Percentiles rank a stretch among this genome's conserved stretches.
Conservation (phyloP, 2,888 invertebrate species). For the Globia sparganii region DNA sequence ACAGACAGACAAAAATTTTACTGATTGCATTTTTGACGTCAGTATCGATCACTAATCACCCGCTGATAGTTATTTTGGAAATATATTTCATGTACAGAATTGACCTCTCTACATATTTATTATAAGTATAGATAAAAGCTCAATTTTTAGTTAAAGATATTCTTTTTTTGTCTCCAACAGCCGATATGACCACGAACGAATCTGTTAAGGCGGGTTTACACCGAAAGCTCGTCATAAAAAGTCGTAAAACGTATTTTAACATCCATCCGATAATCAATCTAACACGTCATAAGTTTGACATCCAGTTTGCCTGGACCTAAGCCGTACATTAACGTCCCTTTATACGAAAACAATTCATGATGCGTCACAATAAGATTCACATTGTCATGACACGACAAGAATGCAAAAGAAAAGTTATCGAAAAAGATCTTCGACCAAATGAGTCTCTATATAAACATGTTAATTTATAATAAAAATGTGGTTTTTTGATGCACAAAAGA, state of each 20-base stretch:
- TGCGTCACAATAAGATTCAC: conserved; percentile 62
- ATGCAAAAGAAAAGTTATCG: conserved; percentile 80
- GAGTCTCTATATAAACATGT: conserved; percentile 89
- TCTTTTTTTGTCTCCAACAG: conserved; percentile 57
- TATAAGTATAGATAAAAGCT: too few relatives aligned
- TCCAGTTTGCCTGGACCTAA: conserved; percentile 86
- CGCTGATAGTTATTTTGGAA: too few relatives aligned
- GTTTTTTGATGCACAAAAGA: conserved; percentile 79
- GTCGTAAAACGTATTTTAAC: conserved; percentile 90
- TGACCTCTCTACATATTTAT: too few relatives aligned
- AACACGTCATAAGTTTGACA: conserved; percentile 91
- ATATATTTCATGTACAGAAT: too few relatives aligned
- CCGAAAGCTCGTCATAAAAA: conserved; percentile 88
- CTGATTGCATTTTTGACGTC: too few relatives aligned
- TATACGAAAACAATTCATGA: conserved; percentile 69
- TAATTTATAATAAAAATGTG: conserved; percentile 88
- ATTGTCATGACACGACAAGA: conserved; percentile 59
- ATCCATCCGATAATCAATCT: conserved; percentile 91
- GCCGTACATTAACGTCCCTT: conserved; percentile 68
- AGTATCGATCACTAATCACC: too few relatives aligned
- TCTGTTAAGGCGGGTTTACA: conserved; percentile 85
- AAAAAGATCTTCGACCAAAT: conserved; percentile 84
- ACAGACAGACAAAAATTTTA: too few relatives aligned
- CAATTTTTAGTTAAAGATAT: conserved; percentile 50
- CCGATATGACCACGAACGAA: conserved; percentile 81